Evolutionary conservation across 2,888 invertebrate species (phyloP).

Genomic region (Drosophila barbarae): DNA sequence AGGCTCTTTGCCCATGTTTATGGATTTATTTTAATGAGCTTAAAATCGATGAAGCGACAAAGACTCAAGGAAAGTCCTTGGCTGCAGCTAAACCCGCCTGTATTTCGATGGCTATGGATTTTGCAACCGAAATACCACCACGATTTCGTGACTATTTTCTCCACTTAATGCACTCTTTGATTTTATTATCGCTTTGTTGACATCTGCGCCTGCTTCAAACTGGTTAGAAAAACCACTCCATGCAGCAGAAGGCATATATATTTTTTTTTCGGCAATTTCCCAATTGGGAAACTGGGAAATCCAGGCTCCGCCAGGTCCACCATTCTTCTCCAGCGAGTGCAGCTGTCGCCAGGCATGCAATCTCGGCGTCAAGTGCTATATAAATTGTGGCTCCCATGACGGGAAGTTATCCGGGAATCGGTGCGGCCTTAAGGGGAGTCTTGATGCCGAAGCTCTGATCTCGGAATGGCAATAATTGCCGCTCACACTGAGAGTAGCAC

Average conservation of each 20-base stretch:
- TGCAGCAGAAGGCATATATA: constrained; percentile 9
- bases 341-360: constrained; percentile 35
- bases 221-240: constrained; percentile 44
- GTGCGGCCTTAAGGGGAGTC: constrained; percentile 12
- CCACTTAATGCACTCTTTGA: constrained; percentile 18
- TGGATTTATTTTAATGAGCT: constrained; percentile 8
- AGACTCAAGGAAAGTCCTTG: constrained; percentile 7
- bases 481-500: not conserved
- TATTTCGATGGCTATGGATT: not conserved
- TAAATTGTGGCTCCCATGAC: constrained; percentile 23
- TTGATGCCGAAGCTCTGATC: constrained; percentile 18
- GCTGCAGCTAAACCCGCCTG: not conserved
- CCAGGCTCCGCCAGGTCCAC: constrained; percentile 11
- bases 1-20: constrained; percentile 12
- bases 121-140: not conserved
- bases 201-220: constrained; percentile 58
- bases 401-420: constrained; percentile 18
- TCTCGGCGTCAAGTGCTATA: constrained; percentile 13
- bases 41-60: not conserved
- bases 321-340: constrained; percentile 24
- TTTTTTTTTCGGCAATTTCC: constrained; percentile 24
- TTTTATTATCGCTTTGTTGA: constrained; percentile 47
- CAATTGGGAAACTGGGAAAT: constrained; percentile 21
- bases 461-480: constrained; percentile 10
- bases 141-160: constrained; percentile 12